These are phyloP conservation scores for Dascillus cervinus DNA, from an alignment of 2,888 invertebrate genomes.

Conservation along the genomic window DNA sequence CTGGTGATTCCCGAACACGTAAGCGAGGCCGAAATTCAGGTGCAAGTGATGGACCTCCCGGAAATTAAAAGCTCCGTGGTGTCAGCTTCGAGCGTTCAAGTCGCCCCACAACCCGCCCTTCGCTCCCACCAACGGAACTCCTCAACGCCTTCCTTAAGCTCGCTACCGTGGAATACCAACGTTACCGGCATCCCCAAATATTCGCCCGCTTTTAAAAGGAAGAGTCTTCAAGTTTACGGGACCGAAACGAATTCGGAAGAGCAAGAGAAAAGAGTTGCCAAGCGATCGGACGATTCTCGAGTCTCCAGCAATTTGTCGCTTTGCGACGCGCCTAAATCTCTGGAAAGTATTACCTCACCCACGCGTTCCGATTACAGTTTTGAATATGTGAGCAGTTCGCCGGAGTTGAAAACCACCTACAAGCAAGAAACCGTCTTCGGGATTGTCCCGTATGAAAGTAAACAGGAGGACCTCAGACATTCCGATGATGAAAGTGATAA, in stretches of 20 bases:
- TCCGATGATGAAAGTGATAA: conserved; percentile 67
- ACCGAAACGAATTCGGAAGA: neutral
- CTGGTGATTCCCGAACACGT: conserved; percentile 76
- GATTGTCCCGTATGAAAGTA: neutral
- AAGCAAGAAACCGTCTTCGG: conserved; percentile 5
- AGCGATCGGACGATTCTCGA: conserved; percentile 19
- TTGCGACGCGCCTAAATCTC: conserved; percentile 46
- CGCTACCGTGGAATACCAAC: conserved; percentile 36
- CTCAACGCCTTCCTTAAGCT: conserved; percentile 18
- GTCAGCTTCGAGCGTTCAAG: neutral
- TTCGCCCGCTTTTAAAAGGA: conserved; percentile 74
- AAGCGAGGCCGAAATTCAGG: conserved; percentile 47
- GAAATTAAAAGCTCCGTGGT: conserved; percentile 70
- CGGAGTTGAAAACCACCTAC: conserved; percentile 20
- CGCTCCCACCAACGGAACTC: neutral
- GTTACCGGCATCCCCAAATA: conserved; percentile 64
- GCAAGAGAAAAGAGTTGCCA: conserved; percentile 12
- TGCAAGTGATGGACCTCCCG: conserved; percentile 60
- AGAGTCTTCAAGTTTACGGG: conserved; percentile 58
- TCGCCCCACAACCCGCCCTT: no score
- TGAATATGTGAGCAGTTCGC: conserved; percentile 41
- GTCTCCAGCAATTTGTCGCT: conserved; percentile 18
- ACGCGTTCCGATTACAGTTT: conserved; percentile 52
- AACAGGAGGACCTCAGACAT: conserved; percentile 17
- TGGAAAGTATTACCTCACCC: conserved; percentile 52